A percentile compares a stretch with the other conserved stretches of the same genome.
Evolutionary conservation across 2,113 vertebrate genomes (phyloP).

Genomic region (Lonchura striata): DNA sequence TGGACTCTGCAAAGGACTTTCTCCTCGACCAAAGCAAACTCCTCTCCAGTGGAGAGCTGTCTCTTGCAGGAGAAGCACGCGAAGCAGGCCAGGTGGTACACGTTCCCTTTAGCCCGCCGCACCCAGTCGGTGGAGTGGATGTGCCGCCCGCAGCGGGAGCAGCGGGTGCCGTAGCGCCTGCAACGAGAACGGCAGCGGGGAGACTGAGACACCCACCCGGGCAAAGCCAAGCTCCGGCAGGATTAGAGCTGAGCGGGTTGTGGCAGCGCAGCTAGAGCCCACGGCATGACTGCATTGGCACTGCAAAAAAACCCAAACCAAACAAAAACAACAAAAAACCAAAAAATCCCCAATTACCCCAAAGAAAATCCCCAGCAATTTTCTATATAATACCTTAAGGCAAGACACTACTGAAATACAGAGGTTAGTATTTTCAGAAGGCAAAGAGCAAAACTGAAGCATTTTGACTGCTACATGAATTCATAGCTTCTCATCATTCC

Average conservation of each 20-base stretch:
- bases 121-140: slow-evolving; percentile 98
- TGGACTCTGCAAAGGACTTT: slow-evolving; percentile 94
- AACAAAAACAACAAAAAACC: too few relatives aligned
- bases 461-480: not conserved
- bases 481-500: not conserved
- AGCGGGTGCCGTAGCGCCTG: slow-evolving; percentile 95
- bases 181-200: not conserved
- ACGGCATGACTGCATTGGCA: accelerated
- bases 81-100: slow-evolving; percentile 96
- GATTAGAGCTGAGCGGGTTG: accelerated
- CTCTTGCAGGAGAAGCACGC: slow-evolving; percentile 98
- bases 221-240: not conserved
- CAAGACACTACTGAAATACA: not conserved
- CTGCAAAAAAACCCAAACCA: too few relatives aligned
- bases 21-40: slow-evolving; percentile 96
- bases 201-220: accelerated
- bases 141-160: slow-evolving; percentile 92
- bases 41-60: slow-evolving; percentile 95
- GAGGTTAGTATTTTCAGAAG: not conserved
- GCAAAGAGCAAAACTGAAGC: not conserved
- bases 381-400: not conserved
- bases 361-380: not conserved
- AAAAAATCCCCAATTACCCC: too few relatives aligned
- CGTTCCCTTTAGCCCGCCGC: slow-evolving; percentile 91
- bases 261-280: accelerated